Evolutionary conservation across 2,797 vertebrate species (phyloP), one percentile per base, ranked within the genome.

Genomic region (Strix occidentalis): DNA sequence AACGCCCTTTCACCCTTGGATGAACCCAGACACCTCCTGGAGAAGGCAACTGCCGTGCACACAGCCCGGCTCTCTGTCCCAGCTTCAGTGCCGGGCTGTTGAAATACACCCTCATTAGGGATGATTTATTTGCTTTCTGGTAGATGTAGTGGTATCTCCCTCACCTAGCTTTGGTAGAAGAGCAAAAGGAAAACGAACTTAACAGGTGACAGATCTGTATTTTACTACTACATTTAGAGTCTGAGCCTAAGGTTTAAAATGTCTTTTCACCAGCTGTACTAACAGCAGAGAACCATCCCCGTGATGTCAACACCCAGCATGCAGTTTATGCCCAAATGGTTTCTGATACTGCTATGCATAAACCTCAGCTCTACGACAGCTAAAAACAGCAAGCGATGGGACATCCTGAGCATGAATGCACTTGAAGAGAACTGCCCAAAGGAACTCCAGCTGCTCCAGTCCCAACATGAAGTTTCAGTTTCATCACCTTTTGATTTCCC

Each of bases 1-100:
- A 45, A 8, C 0, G 8, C n/a, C 21, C 3, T 0, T 20, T 10
- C 9, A 20, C 58, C 26, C 11, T 0, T 2, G 0, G 21, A 1
- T 0, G 25, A 33, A 33, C 56, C 43, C 9, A 0, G 76, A 56
- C 50, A 35, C 21, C 65, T 43, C 68, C 45, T 7, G 72, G 13
- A 60, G 31, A 53, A 25, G 57, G 15, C 41, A n/a, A 3, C 6
- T n/a, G 10, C 43, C 37, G 20, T 1, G 0, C 53, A 4, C 4
- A 1, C 21, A 13, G 39, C 6, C 46, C 65, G 5, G 56, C 3
- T 6, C 0, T 10, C 60, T 11, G 56, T 3, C 43, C 60, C 65
- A 29, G 58, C 5, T 28, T 2, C 18, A 9, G 23, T 1, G 14
- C 69, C 5, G 39, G 33, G 31, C 4, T 41, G 7, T 68, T 21